Evolutionary conservation across 2,888 invertebrate genomes (phyloP).

Genomic region (Pollenia labialis): DNA sequence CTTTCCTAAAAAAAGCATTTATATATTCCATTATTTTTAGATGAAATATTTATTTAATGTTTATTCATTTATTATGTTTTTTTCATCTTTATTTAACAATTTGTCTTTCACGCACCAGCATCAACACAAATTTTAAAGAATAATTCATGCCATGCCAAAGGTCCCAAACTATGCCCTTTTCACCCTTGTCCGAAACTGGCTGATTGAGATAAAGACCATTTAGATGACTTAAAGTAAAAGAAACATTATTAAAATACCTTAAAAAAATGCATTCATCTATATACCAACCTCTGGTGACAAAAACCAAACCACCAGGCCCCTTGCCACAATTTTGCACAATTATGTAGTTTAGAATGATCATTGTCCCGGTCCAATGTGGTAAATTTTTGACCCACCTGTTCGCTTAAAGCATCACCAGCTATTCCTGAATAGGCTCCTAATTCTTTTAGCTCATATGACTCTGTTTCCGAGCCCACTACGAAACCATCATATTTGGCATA

Average conservation of each 20-base stretch:
- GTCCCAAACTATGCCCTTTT: constrained; percentile 61
- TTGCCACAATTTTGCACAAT: constrained; percentile 57
- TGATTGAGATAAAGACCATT: constrained; percentile 51
- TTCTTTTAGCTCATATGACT: constrained; percentile 48
- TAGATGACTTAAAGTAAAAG: constrained; percentile 41
- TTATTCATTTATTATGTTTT: no score
- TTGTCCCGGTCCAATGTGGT: constrained; percentile 62
- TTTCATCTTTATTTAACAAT: no score
- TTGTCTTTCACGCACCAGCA: constrained; percentile 36
- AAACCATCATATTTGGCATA: constrained; percentile 68
- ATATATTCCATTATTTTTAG: no score
- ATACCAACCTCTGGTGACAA: constrained; percentile 56
- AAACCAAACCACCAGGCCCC: constrained; percentile 66
- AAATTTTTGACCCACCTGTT: constrained; percentile 58
- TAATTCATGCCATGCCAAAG: constrained; percentile 59
- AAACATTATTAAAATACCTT: neutral
- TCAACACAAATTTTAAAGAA: constrained; percentile 60
- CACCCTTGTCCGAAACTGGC: constrained; percentile 29
- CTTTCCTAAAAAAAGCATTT: no score
- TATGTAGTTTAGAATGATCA: constrained; percentile 38
- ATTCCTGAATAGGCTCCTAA: constrained; percentile 53
- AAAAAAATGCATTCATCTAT: neutral
- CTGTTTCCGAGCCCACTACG: constrained; percentile 35
- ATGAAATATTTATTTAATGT: no score
- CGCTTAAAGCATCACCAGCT: constrained; percentile 55